These are phyloP conservation scores for Hyposoter dolosus DNA, from an alignment of 2,888 invertebrate species.

Conservation along the genomic window DNA sequence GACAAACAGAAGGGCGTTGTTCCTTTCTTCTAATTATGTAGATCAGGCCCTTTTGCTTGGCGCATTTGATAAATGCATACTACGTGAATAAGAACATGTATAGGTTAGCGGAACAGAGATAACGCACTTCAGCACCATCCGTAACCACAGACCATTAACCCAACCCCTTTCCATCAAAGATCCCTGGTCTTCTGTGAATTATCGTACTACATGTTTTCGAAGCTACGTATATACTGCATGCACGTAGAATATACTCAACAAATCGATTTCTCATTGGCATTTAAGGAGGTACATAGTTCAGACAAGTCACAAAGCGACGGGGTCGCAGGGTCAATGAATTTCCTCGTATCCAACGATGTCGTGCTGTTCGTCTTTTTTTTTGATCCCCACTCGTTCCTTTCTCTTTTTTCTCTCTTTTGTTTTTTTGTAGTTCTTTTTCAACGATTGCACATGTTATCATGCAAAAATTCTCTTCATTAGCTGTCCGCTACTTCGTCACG, in stretches of 20 bases:
- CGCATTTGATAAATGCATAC: constrained; percentile 1
- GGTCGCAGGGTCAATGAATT: constrained; percentile 64
- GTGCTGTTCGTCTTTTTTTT: constrained; percentile 15
- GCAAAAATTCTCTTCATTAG: constrained; percentile 28
- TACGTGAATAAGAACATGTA: constrained; percentile 4
- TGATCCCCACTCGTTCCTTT: not conserved
- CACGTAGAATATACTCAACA: not conserved
- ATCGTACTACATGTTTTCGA: constrained; percentile 17
- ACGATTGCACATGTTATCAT: constrained; percentile 25
- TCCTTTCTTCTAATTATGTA: not conserved
- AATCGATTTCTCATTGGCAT: constrained; percentile 56
- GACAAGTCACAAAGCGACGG: constrained; percentile 13
- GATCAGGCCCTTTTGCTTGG: constrained; percentile 13
- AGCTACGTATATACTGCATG: not conserved
- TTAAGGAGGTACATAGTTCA: constrained; percentile 33
- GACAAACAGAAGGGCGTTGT: constrained; percentile 6
- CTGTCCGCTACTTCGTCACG: not conserved
- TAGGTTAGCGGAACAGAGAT: constrained; percentile 48
- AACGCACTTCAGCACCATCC: constrained; percentile 49
- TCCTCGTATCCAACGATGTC: constrained; percentile 27
- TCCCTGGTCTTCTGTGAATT: constrained; percentile 35
- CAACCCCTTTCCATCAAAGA: constrained; percentile 46
- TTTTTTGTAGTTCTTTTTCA: not conserved
- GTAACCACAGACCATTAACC: constrained; percentile 63
- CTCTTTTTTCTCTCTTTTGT: not conserved